These are phyloP conservation scores for Phenganax stokvisi DNA, from an alignment of 92 coral and sea anemone species.

Conservation along the genomic window DNA sequence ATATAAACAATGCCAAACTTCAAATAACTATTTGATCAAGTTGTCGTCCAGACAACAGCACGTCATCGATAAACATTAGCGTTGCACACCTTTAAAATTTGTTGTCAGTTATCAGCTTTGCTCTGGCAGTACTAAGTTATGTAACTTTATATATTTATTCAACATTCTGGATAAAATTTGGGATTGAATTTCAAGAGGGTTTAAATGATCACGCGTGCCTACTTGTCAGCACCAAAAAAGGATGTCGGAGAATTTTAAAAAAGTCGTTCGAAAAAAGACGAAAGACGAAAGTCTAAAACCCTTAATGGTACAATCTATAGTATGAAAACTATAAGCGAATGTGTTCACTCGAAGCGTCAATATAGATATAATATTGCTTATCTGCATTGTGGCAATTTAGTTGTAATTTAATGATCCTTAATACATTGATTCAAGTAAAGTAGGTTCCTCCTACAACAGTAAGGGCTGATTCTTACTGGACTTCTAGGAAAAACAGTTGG, in stretches of 20 bases:
- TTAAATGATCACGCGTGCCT: neutral
- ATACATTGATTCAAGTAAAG: no score
- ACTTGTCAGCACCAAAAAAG: neutral
- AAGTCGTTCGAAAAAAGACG: neutral
- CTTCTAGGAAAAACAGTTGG: neutral
- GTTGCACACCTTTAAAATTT: neutral
- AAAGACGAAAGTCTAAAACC: neutral
- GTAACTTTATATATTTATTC: neutral
- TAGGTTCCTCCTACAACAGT: neutral
- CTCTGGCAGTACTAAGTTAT: neutral
- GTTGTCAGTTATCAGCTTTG: neutral
- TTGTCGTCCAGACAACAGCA: conserved; percentile 7
- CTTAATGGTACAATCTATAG: neutral
- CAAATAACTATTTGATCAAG: neutral
- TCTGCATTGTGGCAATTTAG: no score
- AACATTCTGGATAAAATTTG: neutral
- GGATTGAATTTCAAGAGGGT: neutral
- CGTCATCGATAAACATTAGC: neutral
- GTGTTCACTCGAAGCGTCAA: neutral
- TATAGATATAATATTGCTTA: no score
- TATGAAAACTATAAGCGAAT: neutral
- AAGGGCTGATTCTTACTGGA: neutral
- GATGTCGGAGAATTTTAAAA: neutral
- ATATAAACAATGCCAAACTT: neutral
- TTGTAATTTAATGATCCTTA: no score